A percentile compares a stretch with the other conserved stretches of the same genome.
Evolutionary conservation across 2,113 vertebrate genomes (phyloP).

Genomic region (Solea senegalensis): DNA sequence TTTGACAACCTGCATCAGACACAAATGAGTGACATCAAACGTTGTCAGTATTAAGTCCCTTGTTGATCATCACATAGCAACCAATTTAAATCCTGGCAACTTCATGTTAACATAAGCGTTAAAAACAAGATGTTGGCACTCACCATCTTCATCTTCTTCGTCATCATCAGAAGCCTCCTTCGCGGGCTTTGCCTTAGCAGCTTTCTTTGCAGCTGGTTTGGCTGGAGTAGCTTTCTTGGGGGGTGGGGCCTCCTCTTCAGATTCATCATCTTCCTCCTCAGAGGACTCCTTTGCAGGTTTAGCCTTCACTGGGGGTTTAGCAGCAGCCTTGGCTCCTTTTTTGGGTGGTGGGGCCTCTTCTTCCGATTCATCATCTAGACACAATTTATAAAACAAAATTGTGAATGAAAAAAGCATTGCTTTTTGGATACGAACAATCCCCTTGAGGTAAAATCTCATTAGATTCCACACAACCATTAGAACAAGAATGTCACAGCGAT

Average conservation of each 20-base stretch:
- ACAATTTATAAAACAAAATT: neutral
- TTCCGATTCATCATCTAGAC: slow-evolving; percentile 78
- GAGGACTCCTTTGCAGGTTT: slow-evolving; percentile 67
- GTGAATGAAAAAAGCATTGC: too few species aligned
- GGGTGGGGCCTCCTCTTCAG: slow-evolving; percentile 78
- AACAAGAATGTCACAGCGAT: slow-evolving; percentile 63
- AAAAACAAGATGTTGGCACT: neutral
- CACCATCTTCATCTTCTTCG: slow-evolving; percentile 67
- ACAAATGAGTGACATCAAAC: slow-evolving; percentile 75
- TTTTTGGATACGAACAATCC: neutral
- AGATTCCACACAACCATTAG: neutral
- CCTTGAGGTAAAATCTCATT: neutral
- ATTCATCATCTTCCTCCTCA: slow-evolving; percentile 78
- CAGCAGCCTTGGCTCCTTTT: slow-evolving; percentile 62
- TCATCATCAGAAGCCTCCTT: slow-evolving; percentile 80
- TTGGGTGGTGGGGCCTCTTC: slow-evolving; percentile 80
- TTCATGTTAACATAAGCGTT: neutral
- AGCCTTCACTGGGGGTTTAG: slow-evolving; percentile 61
- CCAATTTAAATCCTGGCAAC: neutral
- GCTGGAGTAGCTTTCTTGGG: slow-evolving; percentile 72
- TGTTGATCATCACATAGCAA: slow-evolving; percentile 79
- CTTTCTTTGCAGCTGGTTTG: slow-evolving; percentile 67
- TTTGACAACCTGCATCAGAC: slow-evolving; percentile 75
- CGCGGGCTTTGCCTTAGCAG: slow-evolving; percentile 57
- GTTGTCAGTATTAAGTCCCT: slow-evolving; percentile 92